A percentile compares a stretch with the other conserved stretches of the same genome.
phyloP scores from a whole-genome alignment of 2,113 vertebrate genomes.

The Orycteropus afer region DNA sequence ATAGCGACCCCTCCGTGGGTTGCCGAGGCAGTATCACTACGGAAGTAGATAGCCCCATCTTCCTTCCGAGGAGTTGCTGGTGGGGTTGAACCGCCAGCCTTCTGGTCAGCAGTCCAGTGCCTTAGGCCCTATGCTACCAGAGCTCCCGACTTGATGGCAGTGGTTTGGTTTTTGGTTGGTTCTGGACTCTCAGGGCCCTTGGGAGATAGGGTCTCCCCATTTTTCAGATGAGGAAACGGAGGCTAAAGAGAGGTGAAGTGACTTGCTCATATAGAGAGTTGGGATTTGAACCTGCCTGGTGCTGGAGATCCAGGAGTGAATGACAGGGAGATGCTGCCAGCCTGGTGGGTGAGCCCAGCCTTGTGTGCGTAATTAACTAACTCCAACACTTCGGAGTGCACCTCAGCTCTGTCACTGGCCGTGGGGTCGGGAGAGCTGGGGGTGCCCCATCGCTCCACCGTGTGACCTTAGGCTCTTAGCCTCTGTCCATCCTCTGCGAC shows the following conservation, averaged over 20 bases:
- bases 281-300: background rate
- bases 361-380: background rate
- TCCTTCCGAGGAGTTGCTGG: too few species aligned
- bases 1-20: too few species aligned
- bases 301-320: background rate
- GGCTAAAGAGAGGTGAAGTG: background rate
- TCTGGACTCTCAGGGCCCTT: background rate
- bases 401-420: background rate
- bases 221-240: conserved; percentile 43
- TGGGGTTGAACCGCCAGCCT: too few species aligned
- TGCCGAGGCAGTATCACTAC: too few species aligned
- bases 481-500: background rate
- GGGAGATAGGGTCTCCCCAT: background rate
- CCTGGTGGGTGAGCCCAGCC: background rate
- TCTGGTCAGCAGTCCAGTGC: too few species aligned
- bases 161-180: too few species aligned
- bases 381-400: background rate
- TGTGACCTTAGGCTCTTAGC: background rate
- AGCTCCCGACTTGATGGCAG: too few species aligned
- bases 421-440: background rate
- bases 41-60: too few species aligned
- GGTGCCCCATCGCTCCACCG: background rate
- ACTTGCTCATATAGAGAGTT: background rate
- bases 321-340: background rate
- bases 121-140: too few species aligned